Evolutionary conservation across 2,113 vertebrate species (phyloP).

Genomic region (Benthochromis sp.): DNA sequence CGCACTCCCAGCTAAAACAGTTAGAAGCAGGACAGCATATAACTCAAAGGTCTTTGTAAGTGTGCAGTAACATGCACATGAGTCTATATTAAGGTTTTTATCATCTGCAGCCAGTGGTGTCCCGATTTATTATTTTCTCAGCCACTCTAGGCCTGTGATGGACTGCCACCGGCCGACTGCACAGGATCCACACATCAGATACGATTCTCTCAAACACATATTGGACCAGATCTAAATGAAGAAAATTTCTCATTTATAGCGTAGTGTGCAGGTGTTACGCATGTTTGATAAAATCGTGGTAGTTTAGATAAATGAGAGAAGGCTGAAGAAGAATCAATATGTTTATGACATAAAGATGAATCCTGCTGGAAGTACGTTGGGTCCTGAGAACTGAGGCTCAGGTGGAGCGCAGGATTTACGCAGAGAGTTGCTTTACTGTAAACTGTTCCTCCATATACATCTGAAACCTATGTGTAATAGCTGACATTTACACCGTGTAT

Average conservation of each 20-base stretch:
- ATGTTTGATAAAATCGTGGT: neutral
- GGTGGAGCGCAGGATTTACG: neutral
- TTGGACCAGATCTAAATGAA: neutral
- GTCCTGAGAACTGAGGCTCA: neutral
- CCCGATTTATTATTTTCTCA: neutral
- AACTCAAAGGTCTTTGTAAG: neutral
- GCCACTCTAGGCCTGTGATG: neutral
- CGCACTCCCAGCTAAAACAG: neutral
- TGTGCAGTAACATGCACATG: neutral
- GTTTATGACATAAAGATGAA: neutral
- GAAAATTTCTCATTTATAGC: neutral
- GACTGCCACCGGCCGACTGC: neutral
- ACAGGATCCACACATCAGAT: neutral
- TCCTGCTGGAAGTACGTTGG: neutral
- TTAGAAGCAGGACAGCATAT: neutral
- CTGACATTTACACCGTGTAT: neutral
- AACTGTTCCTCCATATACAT: neutral
- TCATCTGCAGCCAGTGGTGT: neutral
- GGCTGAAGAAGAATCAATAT: neutral
- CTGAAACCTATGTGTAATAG: neutral
- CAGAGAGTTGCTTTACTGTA: neutral
- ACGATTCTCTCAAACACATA: neutral
- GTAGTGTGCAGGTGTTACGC: neutral
- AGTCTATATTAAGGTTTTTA: neutral
- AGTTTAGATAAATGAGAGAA: neutral